Evolutionary conservation across 1,140 invertebrate species (phyloP).

Genomic region (Drosophila paulistorum): DNA sequence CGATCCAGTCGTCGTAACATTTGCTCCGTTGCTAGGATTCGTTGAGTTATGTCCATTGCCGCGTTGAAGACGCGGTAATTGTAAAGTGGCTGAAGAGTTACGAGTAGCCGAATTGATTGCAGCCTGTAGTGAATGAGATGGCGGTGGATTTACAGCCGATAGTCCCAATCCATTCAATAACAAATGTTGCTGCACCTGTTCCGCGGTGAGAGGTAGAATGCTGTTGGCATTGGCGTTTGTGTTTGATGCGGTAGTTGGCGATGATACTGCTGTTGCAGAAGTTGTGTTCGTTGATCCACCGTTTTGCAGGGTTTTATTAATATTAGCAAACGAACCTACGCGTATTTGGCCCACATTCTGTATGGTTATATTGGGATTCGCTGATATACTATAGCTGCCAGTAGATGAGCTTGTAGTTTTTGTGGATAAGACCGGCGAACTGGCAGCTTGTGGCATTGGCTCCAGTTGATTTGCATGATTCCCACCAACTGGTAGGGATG

Average conservation of each 20-base stretch:
- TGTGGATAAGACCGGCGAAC: slow-evolving; percentile 66
- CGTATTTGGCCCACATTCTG: slow-evolving; percentile 72
- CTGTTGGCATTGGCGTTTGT: slow-evolving; percentile 16
- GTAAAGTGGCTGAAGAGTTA: slow-evolving; percentile 54
- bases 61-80: slow-evolving; percentile 57
- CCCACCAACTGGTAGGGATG: slow-evolving; percentile 4
- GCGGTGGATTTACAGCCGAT: slow-evolving; percentile 66
- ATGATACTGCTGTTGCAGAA: slow-evolving; percentile 16
- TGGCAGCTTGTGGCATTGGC: slow-evolving; percentile 46
- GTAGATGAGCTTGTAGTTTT: slow-evolving; percentile 64
- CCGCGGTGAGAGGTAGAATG: slow-evolving; percentile 54
- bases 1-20: slow-evolving; percentile 13
- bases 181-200: slow-evolving; percentile 71
- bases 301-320: slow-evolving; percentile 69
- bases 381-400: slow-evolving; percentile 57
- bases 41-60: slow-evolving; percentile 41
- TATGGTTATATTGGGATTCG: slow-evolving; percentile 64
- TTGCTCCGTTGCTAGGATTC: slow-evolving; percentile 14
- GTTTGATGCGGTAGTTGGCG: slow-evolving; percentile 6
- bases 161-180: slow-evolving; percentile 67
- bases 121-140: slow-evolving; percentile 47
- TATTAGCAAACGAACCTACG: slow-evolving; percentile 72
- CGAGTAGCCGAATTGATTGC: slow-evolving; percentile 47
- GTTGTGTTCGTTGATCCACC: slow-evolving; percentile 26
- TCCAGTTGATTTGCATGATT: slow-evolving; percentile 20